Evolutionary conservation across 2,888 invertebrate species (phyloP), one percentile per base, ranked within the genome.

Genomic region (Drosophila kambysellisi): DNA sequence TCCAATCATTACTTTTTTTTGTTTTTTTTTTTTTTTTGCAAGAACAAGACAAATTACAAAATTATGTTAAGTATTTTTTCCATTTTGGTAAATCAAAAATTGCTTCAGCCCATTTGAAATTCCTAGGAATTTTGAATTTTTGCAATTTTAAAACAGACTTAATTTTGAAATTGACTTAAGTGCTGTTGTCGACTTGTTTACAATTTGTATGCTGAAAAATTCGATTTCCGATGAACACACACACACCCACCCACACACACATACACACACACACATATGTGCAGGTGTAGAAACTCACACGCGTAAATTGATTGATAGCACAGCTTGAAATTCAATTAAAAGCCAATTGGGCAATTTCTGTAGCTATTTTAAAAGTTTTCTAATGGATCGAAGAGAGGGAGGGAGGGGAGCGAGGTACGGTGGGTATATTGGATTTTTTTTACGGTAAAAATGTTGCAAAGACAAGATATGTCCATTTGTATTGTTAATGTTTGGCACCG

Each of bases 271-370:
- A 56, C 7, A 58, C 11, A n/a, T n/a, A 37, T 2, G n/a, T 17
- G 29, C 9, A 20, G 20, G 30, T 20, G 37, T 30, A 11, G 29
- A 29, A 46, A 46, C 20, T 46, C 46, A 2, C 46, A 46, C 46
- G 20, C 46, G 20, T 15, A 17, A 68, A 51, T 74, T 79, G 65
- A 68, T 72, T 66, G 69, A 74, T 58, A 35, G 50, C 46, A 68
- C 33, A 56, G 60, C 58, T 61, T 63, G 66, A 70, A 77, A 79
- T 67, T 77, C 76, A 71, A 86, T 78, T 83, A 84, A 78, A 71
- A 61, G 57, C 35, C 67, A 76, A 86, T 86, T 80, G 57, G 17
- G 61, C 62, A 82, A 63, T 86, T 77, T 77, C 32, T n/a, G n/a
- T 32, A 15, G 12, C 8, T 30, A 1, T 29, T 32, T 58, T 33